phyloP scores from a whole-genome alignment of 1,140 invertebrate genomes.

The Phocides pigmalion region DNA sequence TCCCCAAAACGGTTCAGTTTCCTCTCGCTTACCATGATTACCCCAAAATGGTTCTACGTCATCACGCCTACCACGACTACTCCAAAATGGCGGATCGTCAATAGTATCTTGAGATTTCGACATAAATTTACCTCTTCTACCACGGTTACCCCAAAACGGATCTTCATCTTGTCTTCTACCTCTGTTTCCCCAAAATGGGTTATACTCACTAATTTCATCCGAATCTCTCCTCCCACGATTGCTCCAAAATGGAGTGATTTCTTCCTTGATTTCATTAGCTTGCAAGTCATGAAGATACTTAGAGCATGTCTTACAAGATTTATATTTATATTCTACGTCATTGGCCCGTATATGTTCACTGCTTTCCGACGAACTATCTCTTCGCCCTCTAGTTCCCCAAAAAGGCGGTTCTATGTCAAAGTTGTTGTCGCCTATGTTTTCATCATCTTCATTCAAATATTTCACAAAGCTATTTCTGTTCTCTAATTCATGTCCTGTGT shows the following conservation, averaged over 20 bases:
- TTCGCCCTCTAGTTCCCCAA: slow-evolving; percentile 64
- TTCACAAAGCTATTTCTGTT: slow-evolving; percentile 13
- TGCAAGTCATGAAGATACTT: slow-evolving; percentile 28
- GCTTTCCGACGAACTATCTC: slow-evolving; percentile 50
- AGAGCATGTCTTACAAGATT: slow-evolving; percentile 42
- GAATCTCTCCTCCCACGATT: slow-evolving; percentile 28
- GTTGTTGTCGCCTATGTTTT: no score
- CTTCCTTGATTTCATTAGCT: slow-evolving; percentile 13
- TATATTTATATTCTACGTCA: slow-evolving; percentile 38
- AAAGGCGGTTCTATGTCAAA: slow-evolving; percentile 58
- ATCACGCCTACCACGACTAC: slow-evolving; percentile 56
- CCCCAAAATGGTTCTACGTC: slow-evolving; percentile 58
- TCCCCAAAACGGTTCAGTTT: slow-evolving; percentile 58
- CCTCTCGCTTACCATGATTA: slow-evolving; percentile 47
- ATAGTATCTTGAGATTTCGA: neutral
- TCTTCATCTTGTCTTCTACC: slow-evolving; percentile 45
- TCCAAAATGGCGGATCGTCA: slow-evolving; percentile 59
- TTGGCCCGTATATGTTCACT: slow-evolving; percentile 40
- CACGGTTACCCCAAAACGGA: slow-evolving; percentile 64
- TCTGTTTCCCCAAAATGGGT: slow-evolving; percentile 36
- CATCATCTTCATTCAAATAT: slow-evolving; percentile 22
- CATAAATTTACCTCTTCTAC: slow-evolving; percentile 38
- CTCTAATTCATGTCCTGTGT: slow-evolving; percentile 22
- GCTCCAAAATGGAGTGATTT: slow-evolving; percentile 29
- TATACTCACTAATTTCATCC: slow-evolving; percentile 23